Conservation (phyloP, 2,113 vertebrate species). For the Setophaga coronata region DNA sequence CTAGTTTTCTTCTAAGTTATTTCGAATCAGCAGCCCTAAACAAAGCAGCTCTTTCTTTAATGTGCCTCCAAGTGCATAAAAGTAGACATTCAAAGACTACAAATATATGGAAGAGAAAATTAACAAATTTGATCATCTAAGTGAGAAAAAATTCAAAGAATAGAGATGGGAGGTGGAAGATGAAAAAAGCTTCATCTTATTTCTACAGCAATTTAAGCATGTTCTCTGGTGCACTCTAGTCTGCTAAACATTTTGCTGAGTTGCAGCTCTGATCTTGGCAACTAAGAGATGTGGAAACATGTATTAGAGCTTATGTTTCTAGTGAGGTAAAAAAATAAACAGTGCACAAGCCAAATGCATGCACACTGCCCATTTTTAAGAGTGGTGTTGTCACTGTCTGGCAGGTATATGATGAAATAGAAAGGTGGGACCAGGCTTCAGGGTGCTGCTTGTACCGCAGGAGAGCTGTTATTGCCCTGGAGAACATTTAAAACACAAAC, state of each 20-base stretch:
- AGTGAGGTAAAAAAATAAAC: neutral
- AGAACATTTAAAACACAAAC: neutral
- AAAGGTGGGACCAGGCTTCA: neutral
- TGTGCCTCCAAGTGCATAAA: neutral
- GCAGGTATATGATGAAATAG: neutral
- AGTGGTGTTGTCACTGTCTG: neutral
- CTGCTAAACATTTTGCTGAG: neutral
- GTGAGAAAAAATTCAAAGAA: neutral
- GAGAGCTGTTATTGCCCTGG: neutral
- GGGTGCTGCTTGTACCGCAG: neutral
- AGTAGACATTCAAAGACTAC: neutral
- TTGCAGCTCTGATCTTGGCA: neutral
- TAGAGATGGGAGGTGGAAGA: neutral
- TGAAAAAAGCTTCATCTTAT: neutral
- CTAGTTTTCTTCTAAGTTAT: neutral
- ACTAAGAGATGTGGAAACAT: neutral
- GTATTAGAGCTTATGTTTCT: neutral
- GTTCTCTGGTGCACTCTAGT: neutral
- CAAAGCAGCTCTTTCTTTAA: slow-evolving; percentile 6
- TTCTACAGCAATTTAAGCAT: neutral
- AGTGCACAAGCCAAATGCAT: neutral
- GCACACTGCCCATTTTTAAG: neutral
- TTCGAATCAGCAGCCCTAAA: neutral
- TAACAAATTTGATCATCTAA: neutral
- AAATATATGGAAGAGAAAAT: neutral